Conservation (phyloP, 2,888 invertebrate species). For the Anthoptus insignis region DNA sequence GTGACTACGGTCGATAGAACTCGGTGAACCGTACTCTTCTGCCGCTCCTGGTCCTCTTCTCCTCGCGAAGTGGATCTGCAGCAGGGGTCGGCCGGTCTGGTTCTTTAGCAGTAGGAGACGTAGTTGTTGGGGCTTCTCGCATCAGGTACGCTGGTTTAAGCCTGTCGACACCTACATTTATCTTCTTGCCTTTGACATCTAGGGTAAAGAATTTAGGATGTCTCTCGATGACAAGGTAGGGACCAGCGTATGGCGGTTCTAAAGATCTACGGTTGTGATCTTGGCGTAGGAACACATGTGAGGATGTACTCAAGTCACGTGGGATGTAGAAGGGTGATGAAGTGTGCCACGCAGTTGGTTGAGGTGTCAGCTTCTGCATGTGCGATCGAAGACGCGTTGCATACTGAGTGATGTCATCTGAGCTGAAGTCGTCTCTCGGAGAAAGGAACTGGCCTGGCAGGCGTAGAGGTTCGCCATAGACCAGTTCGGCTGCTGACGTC, state of each 20-base stretch:
- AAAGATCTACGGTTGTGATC: constrained; percentile 22
- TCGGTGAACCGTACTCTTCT: constrained; percentile 25
- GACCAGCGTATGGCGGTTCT: constrained; percentile 39
- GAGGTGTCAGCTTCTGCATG: not conserved
- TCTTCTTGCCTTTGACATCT: constrained; percentile 22
- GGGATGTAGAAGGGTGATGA: constrained; percentile 34
- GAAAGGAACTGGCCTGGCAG: constrained; percentile 52
- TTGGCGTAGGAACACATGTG: constrained; percentile 33
- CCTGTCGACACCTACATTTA: constrained; percentile 24
- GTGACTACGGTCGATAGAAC: constrained; percentile 33
- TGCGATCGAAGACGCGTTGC: not conserved
- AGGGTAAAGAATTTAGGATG: constrained; percentile 13
- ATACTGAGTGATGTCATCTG: too few species aligned
- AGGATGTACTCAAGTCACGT: not conserved
- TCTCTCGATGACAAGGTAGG: constrained; percentile 30
- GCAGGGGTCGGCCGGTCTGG: too few species aligned
- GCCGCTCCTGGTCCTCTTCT: constrained; percentile 9
- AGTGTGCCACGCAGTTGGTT: constrained; percentile 31
- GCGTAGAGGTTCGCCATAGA: constrained; percentile 41
- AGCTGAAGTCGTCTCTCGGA: not conserved
- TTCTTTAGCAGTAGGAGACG: not conserved
- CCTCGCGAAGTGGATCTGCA: too few species aligned
- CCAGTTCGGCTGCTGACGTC: constrained; percentile 43
- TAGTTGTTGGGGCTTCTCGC: not conserved
- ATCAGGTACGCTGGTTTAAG: constrained; percentile 37